Evolutionary conservation across 2,113 vertebrate species (phyloP).

Genomic region (Coryphaenoides rupestris): DNA sequence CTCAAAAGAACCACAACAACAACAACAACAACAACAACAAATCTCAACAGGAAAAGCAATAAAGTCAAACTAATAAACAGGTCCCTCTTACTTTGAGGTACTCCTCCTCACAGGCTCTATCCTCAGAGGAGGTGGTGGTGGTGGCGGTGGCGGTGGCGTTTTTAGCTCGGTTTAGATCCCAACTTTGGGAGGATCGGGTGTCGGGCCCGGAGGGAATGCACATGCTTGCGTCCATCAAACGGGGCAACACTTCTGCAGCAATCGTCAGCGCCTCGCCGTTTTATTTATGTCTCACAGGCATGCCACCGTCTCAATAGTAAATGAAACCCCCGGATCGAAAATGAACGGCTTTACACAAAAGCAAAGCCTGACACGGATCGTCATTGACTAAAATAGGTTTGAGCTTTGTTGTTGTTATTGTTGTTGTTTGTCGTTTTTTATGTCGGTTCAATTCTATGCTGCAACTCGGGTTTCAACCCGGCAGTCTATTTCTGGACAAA

Average conservation of each 20-base stretch:
- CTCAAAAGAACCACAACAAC: neutral
- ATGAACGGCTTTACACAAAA: no score
- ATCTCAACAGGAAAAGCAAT: neutral
- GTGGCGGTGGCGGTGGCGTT: conserved; percentile 71
- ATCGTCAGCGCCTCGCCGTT: conserved; percentile 75
- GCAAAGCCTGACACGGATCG: no score
- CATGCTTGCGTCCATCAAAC: conserved; percentile 95
- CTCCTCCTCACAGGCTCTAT: conserved; percentile 61
- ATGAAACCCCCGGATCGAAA: no score
- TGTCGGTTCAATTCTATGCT: no score
- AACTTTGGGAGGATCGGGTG: conserved; percentile 83
- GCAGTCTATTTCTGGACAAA: no score
- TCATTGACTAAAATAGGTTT: no score
- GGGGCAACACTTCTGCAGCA: conserved; percentile 78
- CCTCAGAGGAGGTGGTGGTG: conserved; percentile 63
- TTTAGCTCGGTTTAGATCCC: conserved; percentile 76
- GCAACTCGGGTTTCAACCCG: no score
- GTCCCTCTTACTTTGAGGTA: conserved; percentile 45
- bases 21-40: neutral
- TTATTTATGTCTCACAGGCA: conserved; percentile 69
- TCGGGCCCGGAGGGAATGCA: conserved; percentile 74
- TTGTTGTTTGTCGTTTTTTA: no score
- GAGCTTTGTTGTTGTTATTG: no score
- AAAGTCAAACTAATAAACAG: conserved; percentile 18
- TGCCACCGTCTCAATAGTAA: conserved; percentile 1